Evolutionary conservation across 2,113 vertebrate genomes (phyloP).

Genomic region (Leucopternis melanops): DNA sequence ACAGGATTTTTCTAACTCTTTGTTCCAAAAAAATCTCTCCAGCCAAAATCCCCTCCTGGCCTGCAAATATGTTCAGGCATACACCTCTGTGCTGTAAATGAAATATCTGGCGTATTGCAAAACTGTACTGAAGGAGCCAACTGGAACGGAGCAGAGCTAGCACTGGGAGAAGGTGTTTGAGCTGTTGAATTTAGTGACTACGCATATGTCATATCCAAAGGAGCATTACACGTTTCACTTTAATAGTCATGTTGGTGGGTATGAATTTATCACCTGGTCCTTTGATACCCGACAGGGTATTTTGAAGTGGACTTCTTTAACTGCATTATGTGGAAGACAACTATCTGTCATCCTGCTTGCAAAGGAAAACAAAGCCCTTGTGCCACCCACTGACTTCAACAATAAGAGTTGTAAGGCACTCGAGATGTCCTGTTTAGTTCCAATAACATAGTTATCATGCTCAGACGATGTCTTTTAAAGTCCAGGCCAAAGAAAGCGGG

Average conservation of each 20-base stretch:
- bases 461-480: neutral
- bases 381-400: neutral
- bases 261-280: neutral
- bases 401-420: neutral
- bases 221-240: neutral
- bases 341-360: neutral
- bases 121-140: neutral
- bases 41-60: conserved; percentile 53
- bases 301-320: neutral
- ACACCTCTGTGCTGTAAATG: conserved; percentile 53
- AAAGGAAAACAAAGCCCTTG: neutral
- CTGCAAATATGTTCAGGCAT: conserved; percentile 47
- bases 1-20: conserved; percentile 2
- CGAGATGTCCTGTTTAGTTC: neutral
- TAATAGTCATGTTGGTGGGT: neutral
- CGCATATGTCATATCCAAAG: neutral
- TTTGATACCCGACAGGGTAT: neutral
- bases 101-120: conserved; percentile 24
- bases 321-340: neutral
- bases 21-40: neutral
- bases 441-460: neutral
- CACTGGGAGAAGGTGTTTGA: conserved; percentile 28
- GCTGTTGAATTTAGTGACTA: conserved; percentile 2
- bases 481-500: neutral
- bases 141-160: conserved; percentile 41